These are phyloP conservation scores for Sycophila texana DNA, from an alignment of 2,888 invertebrate genomes.

Conservation along the genomic window DNA sequence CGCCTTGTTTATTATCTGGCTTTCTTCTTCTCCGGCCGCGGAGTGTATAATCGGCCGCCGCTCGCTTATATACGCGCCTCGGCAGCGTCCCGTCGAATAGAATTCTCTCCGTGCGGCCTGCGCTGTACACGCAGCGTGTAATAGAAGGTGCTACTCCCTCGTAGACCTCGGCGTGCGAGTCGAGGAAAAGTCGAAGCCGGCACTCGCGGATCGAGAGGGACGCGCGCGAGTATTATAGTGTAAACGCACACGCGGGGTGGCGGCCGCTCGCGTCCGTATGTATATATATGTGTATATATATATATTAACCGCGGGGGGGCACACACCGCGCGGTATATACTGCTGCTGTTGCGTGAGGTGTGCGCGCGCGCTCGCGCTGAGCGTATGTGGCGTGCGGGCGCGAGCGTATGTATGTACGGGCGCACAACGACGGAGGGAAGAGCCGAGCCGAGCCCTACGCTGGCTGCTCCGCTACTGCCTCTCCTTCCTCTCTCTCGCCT, in stretches of 20 bases:
- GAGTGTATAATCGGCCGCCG: neutral
- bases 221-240: too few relatives aligned
- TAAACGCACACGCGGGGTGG: neutral
- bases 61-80: neutral
- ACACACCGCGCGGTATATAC: neutral
- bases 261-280: too few relatives aligned
- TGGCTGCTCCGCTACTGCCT: slow-evolving; percentile 60
- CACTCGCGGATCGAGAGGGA: too few relatives aligned
- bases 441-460: slow-evolving; percentile 55
- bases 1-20: slow-evolving; percentile 41
- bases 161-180: too few relatives aligned
- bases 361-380: neutral
- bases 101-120: too few relatives aligned
- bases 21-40: slow-evolving; percentile 8
- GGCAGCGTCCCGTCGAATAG: neutral
- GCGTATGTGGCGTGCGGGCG: neutral
- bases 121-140: too few relatives aligned
- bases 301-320: too few relatives aligned
- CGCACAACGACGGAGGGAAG: slow-evolving; percentile 28
- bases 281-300: too few relatives aligned
- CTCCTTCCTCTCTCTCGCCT: slow-evolving; percentile 45
- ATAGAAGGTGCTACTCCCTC: too few relatives aligned
- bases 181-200: neutral
- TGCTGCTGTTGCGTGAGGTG: neutral
- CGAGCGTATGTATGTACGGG: slow-evolving; percentile 42